Percentiles rank a stretch among this genome's conserved stretches.
phyloP scores from a whole-genome alignment of 1,140 invertebrate genomes.

The Leptinotarsa defecta region DNA sequence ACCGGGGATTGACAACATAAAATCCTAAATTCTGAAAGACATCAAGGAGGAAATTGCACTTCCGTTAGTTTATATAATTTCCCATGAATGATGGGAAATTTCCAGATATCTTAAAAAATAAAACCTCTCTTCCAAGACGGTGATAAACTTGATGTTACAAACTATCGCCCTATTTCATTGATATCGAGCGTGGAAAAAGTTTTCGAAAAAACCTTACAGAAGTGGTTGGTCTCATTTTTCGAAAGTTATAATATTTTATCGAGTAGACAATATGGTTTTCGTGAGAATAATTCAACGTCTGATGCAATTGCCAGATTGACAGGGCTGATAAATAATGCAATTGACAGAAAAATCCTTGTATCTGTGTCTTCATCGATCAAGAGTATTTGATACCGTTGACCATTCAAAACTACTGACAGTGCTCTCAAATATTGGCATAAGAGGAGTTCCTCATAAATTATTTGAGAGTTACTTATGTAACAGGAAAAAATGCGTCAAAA shows the following conservation, averaged over 20 bases:
- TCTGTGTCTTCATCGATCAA: too few species aligned
- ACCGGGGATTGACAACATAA: conserved; percentile 4
- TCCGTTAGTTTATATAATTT: background rate
- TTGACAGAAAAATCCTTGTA: too few species aligned
- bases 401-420: too few species aligned
- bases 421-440: too few species aligned
- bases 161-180: conserved; percentile 11
- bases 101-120: conserved; percentile 1
- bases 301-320: background rate
- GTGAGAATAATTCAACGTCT: conserved; percentile 8
- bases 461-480: background rate
- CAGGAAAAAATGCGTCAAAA: conserved; percentile 3
- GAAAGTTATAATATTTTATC: conserved; percentile 7
- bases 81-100: conserved; percentile 4
- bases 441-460: too few species aligned
- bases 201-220: conserved; percentile 10
- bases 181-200: conserved; percentile 7
- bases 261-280: conserved; percentile 4
- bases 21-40: background rate
- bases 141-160: background rate
- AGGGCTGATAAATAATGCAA: too few species aligned
- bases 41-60: background rate
- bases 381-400: too few species aligned
- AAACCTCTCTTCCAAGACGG: conserved; percentile 2
- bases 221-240: background rate